Conservation (phyloP, 2,888 invertebrate species). For the Lissocephala sabroskyi region DNA sequence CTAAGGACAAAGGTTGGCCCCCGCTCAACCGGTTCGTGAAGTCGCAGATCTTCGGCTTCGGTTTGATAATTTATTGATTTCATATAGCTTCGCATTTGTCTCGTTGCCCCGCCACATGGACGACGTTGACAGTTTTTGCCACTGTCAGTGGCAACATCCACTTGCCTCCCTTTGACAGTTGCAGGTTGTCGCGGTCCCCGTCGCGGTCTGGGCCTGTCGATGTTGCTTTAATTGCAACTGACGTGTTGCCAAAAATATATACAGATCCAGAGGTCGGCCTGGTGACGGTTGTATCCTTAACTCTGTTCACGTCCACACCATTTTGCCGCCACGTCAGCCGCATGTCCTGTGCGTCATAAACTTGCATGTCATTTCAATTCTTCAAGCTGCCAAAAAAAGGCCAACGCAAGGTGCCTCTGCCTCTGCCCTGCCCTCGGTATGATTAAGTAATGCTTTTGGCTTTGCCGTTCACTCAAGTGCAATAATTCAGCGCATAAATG, state of each 20-base stretch:
- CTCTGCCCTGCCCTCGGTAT: constrained; percentile 13
- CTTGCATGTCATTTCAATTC: constrained; percentile 57
- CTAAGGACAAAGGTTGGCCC: constrained; percentile 39
- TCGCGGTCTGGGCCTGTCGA: constrained; percentile 6
- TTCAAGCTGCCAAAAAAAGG: constrained; percentile 38
- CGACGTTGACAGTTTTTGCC: constrained; percentile 55
- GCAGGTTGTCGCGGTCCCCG: constrained; percentile 40
- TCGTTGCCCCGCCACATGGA: constrained; percentile 42
- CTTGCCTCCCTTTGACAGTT: no score
- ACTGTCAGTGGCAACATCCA: no score
- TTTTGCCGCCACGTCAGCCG: neutral
- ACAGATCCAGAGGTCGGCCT: constrained; percentile 3
- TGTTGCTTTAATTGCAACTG: constrained; percentile 62
- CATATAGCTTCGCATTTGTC: constrained; percentile 66
- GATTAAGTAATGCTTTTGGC: constrained; percentile 51
- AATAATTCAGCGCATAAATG: constrained; percentile 8
- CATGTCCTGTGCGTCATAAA: constrained; percentile 35
- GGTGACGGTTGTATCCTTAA: neutral
- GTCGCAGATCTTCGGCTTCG: constrained; percentile 27
- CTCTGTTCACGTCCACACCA: neutral
- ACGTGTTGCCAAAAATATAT: constrained; percentile 55
- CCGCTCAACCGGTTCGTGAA: constrained; percentile 45
- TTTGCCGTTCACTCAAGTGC: constrained; percentile 6
- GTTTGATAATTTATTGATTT: constrained; percentile 61
- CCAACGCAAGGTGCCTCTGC: constrained; percentile 47